Evolutionary conservation across 35 echinoderm and acorn worm species (phyloP), one percentile per base, ranked within the genome.

Genomic region (Apostichopus parvimensis): DNA sequence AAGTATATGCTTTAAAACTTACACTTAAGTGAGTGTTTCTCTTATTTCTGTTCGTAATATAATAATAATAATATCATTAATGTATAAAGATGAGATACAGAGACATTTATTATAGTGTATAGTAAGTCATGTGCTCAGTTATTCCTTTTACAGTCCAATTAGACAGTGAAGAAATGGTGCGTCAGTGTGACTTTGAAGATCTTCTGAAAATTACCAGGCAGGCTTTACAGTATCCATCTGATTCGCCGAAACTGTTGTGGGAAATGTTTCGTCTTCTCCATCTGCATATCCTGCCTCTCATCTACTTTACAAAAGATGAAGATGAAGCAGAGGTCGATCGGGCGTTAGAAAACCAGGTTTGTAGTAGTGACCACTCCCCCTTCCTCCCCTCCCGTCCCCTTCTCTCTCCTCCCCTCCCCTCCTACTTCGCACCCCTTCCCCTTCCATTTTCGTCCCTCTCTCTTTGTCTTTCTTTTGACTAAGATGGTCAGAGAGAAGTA

Each of bases 151-250:
- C 15, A 75, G 71, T 75, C 22, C 71, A 18, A 18, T 11, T 84
- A 23, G 81, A 84, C 2, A 84, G 81, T n/a, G 81, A 84, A 8
- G 81, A 84, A 59, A 84, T 84, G n/a, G 57, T 84, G 17, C 81
- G 55, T 6, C 81, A 84, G 56, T 84, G 81, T 58, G 81, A 84
- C 12, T 84, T 60, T 21, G 81, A 84, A n/a, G 81, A 84, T 9
- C 81, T 84, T 10, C 56, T 84, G 7, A n/a, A 15, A 9, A 84
- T 84, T 6, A 59, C 81, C 13, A 58, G 13, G 8, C 54, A 58
- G 5, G 81, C 81, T 84, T 84, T 84, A 58, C 7, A 58, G 8
- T 58, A 18, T 8, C 21, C 81, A 20, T 55, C 81, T 5, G 9
- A 17, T n/a, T 61, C 81, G 5, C 55, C 53, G 7, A 56, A 84